These are phyloP conservation scores for Threskiornis aethiopicus DNA, from an alignment of 2,797 vertebrate species.

Conservation along the genomic window DNA sequence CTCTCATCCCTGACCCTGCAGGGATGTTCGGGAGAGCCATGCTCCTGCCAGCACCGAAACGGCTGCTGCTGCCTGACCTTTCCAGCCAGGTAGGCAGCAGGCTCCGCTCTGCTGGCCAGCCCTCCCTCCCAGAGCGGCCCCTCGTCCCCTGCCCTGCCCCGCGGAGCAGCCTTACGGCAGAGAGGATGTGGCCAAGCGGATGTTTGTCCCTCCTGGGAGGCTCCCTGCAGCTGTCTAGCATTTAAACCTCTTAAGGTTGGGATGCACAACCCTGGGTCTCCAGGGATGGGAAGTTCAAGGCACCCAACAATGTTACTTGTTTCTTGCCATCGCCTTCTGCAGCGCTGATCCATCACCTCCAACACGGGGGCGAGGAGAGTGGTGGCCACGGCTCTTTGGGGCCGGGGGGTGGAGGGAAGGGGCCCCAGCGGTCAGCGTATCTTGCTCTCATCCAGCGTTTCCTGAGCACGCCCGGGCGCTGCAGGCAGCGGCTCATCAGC, in stretches of 20 bases:
- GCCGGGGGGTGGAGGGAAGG: background rate
- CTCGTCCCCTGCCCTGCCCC: background rate
- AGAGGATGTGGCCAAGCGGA: background rate
- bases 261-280: background rate
- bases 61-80: background rate
- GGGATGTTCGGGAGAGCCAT: background rate
- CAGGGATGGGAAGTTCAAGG: background rate
- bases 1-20: background rate
- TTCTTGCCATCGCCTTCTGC: background rate
- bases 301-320: accelerated
- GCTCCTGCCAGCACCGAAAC: background rate
- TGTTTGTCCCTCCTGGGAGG: background rate
- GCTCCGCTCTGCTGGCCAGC: background rate
- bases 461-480: background rate
- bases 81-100: background rate
- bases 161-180: accelerated
- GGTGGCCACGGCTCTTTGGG: accelerated
- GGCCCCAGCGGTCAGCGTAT: background rate
- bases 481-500: background rate
- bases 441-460: background rate
- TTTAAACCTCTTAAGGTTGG: background rate
- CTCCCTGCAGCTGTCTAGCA: accelerated
- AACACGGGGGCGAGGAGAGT: accelerated
- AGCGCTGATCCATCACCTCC: background rate
- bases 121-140: background rate